phyloP scores from a whole-genome alignment of 1,140 invertebrate genomes.

The Leguminivora glycinivorella region DNA sequence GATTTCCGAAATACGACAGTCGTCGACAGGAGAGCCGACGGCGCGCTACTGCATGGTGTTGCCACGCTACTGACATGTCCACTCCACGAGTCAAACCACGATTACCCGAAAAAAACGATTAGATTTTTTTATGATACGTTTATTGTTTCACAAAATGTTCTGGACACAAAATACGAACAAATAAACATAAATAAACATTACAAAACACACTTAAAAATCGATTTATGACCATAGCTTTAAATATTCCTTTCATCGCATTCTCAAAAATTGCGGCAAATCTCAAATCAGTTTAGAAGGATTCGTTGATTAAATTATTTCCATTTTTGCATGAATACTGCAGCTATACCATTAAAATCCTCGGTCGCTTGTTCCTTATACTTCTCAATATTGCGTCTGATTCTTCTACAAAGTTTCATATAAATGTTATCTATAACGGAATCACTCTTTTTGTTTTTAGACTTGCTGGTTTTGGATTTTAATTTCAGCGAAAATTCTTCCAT shows the following conservation, averaged over 20 bases:
- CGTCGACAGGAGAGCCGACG: slow-evolving; percentile 52
- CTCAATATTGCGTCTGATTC: not conserved
- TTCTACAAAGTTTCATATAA: not conserved
- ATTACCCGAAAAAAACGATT: slow-evolving; percentile 6
- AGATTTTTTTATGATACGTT: not conserved
- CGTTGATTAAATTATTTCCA: not conserved
- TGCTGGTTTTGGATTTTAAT: not conserved
- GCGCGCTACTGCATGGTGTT: slow-evolving; percentile 65
- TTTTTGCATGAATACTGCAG: not conserved
- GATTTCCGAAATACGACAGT: slow-evolving; percentile 54
- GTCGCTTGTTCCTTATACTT: not conserved
- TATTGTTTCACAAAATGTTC: not conserved
- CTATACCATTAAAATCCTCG: not conserved
- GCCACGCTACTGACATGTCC: slow-evolving; percentile 40
- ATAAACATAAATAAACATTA: too few relatives aligned
- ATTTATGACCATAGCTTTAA: not conserved
- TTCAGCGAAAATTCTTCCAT: not conserved
- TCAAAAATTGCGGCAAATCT: not conserved
- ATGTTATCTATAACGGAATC: not conserved
- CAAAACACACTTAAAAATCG: not conserved
- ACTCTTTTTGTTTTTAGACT: not conserved
- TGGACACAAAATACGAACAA: not conserved
- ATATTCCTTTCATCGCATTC: not conserved
- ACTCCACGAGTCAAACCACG: not conserved
- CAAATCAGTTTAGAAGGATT: not conserved